A percentile compares a stretch with the other conserved stretches of the same genome.
These are phyloP conservation scores for Microcebus lehilahytsara DNA, from an alignment of 2,113 vertebrate genomes.

Conservation along the genomic window DNA sequence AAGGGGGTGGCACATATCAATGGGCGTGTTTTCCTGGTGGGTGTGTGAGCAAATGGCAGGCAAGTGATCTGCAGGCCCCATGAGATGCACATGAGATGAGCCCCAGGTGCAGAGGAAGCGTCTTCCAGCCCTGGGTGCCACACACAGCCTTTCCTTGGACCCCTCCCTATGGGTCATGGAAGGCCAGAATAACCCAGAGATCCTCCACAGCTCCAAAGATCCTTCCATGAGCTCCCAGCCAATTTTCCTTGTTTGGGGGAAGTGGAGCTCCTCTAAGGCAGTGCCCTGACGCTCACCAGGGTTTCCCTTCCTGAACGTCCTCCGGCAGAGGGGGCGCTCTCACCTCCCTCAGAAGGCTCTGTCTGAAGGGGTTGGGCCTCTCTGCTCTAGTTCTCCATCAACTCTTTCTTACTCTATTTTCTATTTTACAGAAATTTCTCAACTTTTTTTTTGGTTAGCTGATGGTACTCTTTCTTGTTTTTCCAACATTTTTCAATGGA, in stretches of 20 bases:
- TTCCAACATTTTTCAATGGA: not conserved
- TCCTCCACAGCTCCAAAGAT: not conserved
- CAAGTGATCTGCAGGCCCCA: not conserved
- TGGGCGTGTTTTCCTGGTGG: not conserved
- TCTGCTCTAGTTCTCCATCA: not conserved
- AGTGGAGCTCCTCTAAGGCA: not conserved
- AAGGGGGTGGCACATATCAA: not conserved
- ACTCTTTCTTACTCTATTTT: not conserved
- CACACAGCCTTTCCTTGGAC: not conserved
- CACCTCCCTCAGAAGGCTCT: not conserved
- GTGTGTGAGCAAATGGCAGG: no score
- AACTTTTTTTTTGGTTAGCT: not conserved
- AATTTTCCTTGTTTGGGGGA: not conserved
- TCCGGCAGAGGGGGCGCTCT: rapidly evolving
- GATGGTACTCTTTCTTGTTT: not conserved
- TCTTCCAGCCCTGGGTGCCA: not conserved
- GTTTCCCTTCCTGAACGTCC: not conserved
- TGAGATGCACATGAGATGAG: not conserved
- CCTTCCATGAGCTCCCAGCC: no score
- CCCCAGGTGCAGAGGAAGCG: not conserved
- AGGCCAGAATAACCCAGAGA: not conserved
- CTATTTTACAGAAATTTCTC: not conserved
- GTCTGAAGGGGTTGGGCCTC: not conserved
- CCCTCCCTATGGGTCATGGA: not conserved
- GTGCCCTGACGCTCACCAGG: not conserved